Evolutionary conservation across 2,113 vertebrate genomes (phyloP), one percentile per base, ranked within the genome.

Genomic region (Pithys albifrons): DNA sequence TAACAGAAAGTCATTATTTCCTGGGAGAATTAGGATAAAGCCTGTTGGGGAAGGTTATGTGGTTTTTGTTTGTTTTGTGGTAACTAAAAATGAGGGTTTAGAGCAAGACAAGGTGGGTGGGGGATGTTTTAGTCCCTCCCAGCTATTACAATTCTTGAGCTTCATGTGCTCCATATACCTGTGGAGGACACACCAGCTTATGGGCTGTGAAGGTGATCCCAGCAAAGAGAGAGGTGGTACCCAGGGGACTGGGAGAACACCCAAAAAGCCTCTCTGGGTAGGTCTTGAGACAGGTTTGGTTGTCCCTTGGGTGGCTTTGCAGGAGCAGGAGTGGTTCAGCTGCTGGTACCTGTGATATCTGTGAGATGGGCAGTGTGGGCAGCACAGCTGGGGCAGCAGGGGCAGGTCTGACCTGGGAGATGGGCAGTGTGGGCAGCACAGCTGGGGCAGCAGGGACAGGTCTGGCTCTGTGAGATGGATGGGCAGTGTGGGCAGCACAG

Each of bases 1-100:
- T 96, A 96, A 96, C 94, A 95, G 92, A 97, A 97, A 95, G 87
- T 91, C 96, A 91, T 95, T 96, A 95, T 94, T 97, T 96, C 89
- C 89, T 39, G 43, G 19, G 89, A 96, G 92, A 94, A 88, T 94
- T 76, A 73, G 66, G 45, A 85, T 57, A 77, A 75, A 74, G 59
- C 59, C 58, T 65, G 5, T 39, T 59, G 51, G 39, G 57, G 79
- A 25, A 16, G 4, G 2, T 46, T 48, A 33, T 29, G 59, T 28
- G n/a, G 48, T 3, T 43, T 52, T 49, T 49, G 25, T 49, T 57
- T 49, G n/a, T 8, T 88, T 89, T 29, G 28, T 37, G 10, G 55
- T 52, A 65, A 81, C 76, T 72, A 20, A 77, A 85, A 85, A 49
- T 43, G 12, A 19, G 19, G 6, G 7, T 86, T 91, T 8, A 22